Conservation (phyloP, 2,797 vertebrate species). For the Heterohyrax brucei region DNA sequence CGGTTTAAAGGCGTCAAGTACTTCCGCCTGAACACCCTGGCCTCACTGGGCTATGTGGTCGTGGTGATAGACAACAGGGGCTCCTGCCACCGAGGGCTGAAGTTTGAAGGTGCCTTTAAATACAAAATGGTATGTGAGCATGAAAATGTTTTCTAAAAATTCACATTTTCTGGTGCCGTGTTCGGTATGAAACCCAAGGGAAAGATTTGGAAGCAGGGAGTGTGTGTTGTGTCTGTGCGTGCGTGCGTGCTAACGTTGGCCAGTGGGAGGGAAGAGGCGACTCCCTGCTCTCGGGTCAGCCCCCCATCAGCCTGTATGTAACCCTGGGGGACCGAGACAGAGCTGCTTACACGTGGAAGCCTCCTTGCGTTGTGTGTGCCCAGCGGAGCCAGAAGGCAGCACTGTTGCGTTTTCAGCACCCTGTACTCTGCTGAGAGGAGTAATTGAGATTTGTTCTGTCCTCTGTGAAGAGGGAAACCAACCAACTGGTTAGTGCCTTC, state of each 20-base stretch:
- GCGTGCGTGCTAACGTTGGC: too few species aligned
- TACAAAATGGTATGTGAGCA: slow-evolving; percentile 92
- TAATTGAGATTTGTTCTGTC: slow-evolving; percentile 86
- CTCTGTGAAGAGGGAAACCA: slow-evolving; percentile 87
- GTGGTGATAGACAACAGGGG: slow-evolving; percentile 93
- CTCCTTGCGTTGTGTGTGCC: slow-evolving; percentile 12
- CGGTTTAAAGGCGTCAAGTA: slow-evolving; percentile 94
- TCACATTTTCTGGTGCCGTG: slow-evolving; percentile 21
- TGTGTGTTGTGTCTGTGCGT: neutral
- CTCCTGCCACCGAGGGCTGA: slow-evolving; percentile 93
- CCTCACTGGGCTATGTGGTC: slow-evolving; percentile 92
- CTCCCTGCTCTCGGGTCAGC: neutral
- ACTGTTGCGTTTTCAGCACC: slow-evolving; percentile 36
- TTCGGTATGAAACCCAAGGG: slow-evolving; percentile 52
- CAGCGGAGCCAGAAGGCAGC: slow-evolving; percentile 56
- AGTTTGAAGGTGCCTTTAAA: slow-evolving; percentile 94
- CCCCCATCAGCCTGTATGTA: neutral
- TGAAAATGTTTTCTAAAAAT: slow-evolving; percentile 33
- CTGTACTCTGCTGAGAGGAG: slow-evolving; percentile 52
- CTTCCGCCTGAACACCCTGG: slow-evolving; percentile 93
- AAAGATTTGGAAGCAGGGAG: neutral
- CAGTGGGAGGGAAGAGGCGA: neutral
- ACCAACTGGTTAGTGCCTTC: slow-evolving; percentile 84
- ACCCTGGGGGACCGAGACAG: slow-evolving; percentile 17
- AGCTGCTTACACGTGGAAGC: slow-evolving; percentile 43